Percentiles rank a stretch among this genome's conserved stretches.
Conservation (phyloP, 1,140 invertebrate genomes). For the Chironomus striatipennis region DNA sequence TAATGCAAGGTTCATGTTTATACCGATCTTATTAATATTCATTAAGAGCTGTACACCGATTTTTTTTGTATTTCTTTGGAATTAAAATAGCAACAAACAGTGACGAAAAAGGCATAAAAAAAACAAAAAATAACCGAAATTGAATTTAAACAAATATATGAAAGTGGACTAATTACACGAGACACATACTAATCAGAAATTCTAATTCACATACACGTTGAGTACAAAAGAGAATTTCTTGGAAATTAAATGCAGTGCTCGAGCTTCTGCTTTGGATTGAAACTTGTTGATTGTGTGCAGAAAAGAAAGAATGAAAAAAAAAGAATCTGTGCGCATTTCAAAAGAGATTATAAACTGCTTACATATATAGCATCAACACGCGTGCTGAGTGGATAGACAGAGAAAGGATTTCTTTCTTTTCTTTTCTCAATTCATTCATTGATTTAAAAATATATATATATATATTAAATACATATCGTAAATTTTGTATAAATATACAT, state of each 20-base stretch:
- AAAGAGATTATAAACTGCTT: neutral
- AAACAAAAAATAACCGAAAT: neutral
- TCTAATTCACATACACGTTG: too few relatives aligned
- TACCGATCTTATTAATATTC: neutral
- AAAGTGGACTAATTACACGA: neutral
- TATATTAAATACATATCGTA: neutral
- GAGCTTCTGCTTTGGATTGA: neutral
- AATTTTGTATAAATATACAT: neutral
- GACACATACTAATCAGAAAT: neutral
- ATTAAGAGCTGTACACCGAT: neutral
- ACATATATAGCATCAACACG: neutral
- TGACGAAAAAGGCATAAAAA: neutral
- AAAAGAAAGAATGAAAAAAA: neutral
- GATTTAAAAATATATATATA: neutral
- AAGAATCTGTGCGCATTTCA: constrained; percentile 5
- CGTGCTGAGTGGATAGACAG: neutral
- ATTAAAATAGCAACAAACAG: neutral
- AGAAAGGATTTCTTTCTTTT: neutral
- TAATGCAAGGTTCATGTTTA: neutral
- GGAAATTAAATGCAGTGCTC: too few relatives aligned
- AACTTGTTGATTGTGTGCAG: constrained; percentile 12
- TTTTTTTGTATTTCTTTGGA: constrained; percentile 3
- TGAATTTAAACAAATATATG: too few relatives aligned
- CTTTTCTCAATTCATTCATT: neutral
- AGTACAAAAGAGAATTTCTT: too few relatives aligned